These are phyloP conservation scores for Mergus octosetaceus DNA, from an alignment of 2,797 vertebrate species.

Conservation along the genomic window DNA sequence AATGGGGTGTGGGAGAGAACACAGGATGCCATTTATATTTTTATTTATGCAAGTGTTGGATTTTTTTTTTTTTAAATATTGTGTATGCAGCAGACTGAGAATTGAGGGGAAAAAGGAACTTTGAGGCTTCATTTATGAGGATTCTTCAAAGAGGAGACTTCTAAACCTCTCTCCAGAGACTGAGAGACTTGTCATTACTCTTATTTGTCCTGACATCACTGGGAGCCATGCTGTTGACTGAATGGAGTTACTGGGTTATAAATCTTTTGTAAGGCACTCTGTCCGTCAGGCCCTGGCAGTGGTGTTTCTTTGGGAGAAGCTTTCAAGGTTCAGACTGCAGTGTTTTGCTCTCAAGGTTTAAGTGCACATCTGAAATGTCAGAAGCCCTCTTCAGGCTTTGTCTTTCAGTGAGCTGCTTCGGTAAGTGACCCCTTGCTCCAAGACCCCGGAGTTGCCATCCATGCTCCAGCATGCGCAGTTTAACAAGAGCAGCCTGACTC, in stretches of 20 bases:
- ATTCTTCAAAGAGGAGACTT: conserved; percentile 8
- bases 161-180: neutral
- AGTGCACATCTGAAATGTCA: neutral
- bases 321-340: neutral
- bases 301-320: neutral
- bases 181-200: neutral
- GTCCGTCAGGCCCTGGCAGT: neutral
- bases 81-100: neutral
- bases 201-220: neutral
- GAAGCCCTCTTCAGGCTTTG: neutral
- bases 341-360: neutral
- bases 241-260: neutral
- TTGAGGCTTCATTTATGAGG: neutral
- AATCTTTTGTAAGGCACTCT: neutral
- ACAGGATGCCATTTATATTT: conserved; percentile 61
- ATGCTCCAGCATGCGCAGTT: rapidly evolving
- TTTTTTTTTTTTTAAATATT: neutral
- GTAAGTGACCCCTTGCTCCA: neutral
- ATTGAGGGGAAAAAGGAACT: conserved; percentile 1
- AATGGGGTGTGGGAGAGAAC: conserved; percentile 56
- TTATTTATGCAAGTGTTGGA: conserved; percentile 37
- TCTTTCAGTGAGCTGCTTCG: neutral
- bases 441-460: neutral
- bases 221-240: neutral
- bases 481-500: neutral